phyloP scores from a whole-genome alignment of 2,113 vertebrate genomes.

The Neotoma lepida region DNA sequence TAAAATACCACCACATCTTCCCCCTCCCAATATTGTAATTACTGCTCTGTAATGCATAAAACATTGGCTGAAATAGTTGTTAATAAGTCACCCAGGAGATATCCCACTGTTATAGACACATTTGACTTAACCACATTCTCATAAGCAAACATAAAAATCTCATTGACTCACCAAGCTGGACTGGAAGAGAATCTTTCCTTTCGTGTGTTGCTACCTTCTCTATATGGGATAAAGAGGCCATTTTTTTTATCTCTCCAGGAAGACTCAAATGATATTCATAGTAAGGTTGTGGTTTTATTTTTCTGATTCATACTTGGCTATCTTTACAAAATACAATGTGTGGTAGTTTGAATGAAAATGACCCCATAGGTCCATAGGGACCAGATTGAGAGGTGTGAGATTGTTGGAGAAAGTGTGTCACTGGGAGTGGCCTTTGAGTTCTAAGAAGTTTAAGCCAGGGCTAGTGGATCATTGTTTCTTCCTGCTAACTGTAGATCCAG shows the following conservation, averaged over 20 bases:
- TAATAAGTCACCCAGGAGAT: background rate
- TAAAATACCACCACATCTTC: too few relatives aligned
- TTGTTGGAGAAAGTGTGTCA: too few relatives aligned
- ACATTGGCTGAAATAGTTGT: too few relatives aligned
- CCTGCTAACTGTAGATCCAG: too few relatives aligned
- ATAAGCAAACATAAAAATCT: background rate
- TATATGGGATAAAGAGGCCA: background rate
- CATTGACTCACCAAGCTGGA: background rate
- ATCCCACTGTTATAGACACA: background rate
- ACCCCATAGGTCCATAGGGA: too few relatives aligned
- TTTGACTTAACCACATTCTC: background rate
- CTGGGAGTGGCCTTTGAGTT: too few relatives aligned
- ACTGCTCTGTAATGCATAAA: too few relatives aligned
- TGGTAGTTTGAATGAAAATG: too few relatives aligned
- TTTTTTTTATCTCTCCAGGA: background rate
- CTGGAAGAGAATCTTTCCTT: background rate
- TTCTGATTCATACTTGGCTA: background rate
- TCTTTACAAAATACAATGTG: background rate
- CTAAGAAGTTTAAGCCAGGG: too few relatives aligned
- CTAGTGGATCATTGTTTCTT: too few relatives aligned
- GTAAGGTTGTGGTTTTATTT: background rate
- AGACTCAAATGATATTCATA: background rate
- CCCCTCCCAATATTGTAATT: background rate
- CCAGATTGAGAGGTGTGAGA: too few relatives aligned
- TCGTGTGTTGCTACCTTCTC: background rate